Evolutionary conservation across 2,113 vertebrate genomes (phyloP).

Genomic region (Salminus brasiliensis): DNA sequence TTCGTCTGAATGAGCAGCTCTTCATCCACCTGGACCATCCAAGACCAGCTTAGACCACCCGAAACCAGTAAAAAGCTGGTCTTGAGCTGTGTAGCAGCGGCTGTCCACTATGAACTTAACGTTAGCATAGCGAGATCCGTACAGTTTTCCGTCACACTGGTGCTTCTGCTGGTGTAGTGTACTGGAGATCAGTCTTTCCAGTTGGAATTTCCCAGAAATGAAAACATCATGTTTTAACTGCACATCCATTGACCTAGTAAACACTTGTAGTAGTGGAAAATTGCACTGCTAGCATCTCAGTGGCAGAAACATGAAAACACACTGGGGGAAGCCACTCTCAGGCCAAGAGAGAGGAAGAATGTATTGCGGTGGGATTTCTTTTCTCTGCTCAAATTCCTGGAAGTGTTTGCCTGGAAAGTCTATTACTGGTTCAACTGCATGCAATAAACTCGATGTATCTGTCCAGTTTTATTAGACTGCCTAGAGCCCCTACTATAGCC

Average conservation of each 20-base stretch:
- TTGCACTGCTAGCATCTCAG: background rate
- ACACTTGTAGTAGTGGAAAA: background rate
- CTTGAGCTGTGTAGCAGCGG: no score
- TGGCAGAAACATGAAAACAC: background rate
- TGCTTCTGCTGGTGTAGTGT: background rate
- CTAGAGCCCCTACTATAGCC: background rate
- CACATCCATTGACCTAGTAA: background rate
- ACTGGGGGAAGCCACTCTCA: background rate
- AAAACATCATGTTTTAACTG: background rate
- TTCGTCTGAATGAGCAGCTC: no score
- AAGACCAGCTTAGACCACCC: no score
- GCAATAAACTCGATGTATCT: background rate
- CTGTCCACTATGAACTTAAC: no score
- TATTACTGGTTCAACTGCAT: background rate
- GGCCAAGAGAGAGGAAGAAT: background rate
- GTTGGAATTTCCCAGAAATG: background rate
- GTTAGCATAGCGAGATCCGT: background rate
- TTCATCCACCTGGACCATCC: no score
- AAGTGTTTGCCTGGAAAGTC: conserved; percentile 3
- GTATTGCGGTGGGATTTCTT: conserved; percentile 1
- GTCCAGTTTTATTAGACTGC: background rate
- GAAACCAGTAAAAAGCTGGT: no score
- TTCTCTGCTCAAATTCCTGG: background rate
- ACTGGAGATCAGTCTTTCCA: no score
- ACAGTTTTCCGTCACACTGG: background rate